phyloP scores from a whole-genome alignment of 2,797 vertebrate genomes.

The Mastacembelus armatus region DNA sequence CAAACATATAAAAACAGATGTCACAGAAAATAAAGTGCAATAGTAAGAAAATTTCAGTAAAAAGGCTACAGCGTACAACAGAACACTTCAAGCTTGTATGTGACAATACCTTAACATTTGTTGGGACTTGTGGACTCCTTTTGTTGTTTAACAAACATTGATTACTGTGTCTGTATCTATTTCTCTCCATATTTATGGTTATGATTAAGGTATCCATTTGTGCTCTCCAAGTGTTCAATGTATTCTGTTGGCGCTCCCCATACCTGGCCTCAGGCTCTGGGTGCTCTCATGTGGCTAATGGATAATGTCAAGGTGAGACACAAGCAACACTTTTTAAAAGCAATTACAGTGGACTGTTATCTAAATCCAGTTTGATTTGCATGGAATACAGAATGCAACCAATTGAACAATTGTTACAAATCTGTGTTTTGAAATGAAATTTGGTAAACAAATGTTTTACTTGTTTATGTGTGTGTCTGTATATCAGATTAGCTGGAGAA shows the following conservation, averaged over 20 bases:
- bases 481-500: conserved; percentile 70
- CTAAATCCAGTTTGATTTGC: background rate
- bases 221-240: conserved; percentile 95
- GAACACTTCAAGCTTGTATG: too few species aligned
- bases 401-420: too few species aligned
- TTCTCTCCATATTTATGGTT: conserved; percentile 9
- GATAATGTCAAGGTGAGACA: conserved; percentile 91
- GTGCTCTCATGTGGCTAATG: conserved; percentile 94
- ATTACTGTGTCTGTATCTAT: conserved; percentile 12
- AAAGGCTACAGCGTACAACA: too few species aligned
- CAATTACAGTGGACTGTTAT: accelerated
- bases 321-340: background rate
- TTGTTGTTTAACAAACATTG: background rate
- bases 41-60: too few species aligned
- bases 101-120: too few species aligned
- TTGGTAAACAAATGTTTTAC: background rate
- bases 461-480: conserved; percentile 25
- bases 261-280: conserved; percentile 96
- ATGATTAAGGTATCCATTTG: conserved; percentile 93
- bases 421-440: background rate
- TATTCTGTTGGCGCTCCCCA: conserved; percentile 98
- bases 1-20: too few species aligned
- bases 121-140: too few species aligned
- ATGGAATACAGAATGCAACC: background rate
- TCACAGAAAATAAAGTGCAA: too few species aligned